Base-by-base conservation (phyloP, 2,113 vertebrate genomes). In the Heloderma charlesbogerti region DNA sequence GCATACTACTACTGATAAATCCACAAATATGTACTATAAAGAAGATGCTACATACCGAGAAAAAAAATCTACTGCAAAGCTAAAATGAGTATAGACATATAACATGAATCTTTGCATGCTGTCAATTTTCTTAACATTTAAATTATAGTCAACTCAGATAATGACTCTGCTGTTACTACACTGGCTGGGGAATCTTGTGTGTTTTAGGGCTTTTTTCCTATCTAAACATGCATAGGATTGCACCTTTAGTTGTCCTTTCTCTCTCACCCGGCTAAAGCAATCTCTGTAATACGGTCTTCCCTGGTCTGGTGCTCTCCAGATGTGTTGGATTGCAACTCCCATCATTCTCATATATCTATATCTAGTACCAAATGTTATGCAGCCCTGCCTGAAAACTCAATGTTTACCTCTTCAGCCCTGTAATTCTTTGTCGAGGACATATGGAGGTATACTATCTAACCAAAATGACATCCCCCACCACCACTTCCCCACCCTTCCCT, bases 91-190 rank as follows among this genome's bases (percentile, higher is more conserved):
- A 27, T 87, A 25, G 63, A 88, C 88, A 54, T 86, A 87, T 60
- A 94, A 92, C 0, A 0, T 0, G 0, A 87, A 78, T 18, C 18
- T 86, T 92, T 93, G 43, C 13, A 0, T 93, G 88, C 91, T 93
- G n/a, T 74, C 16, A 90, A 63, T 92, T 71, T 91, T 90, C 95
- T 94, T 89, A 87, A 63, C 90, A 81, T 93, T 92, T 94, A 74
- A 95, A 93, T 96, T 57, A 90, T 84, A 95, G 89, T 84, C 92
- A 92, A 89, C 94, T 78, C 84, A 93, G 84, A 89, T 96, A 69
- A 69, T 69, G 67, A 69, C 18, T 29, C 67, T 20, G 18, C 31
- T 69, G 67, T 69, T 7, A 69, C 18, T 69, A 7, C n/a, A n/a
- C n/a, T n/a, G n/a, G n/a, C n/a, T n/a, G n/a, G n/a, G n/a, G n/a